Conservation (phyloP, 2,113 vertebrate genomes). For the Hippoglossus stenolepis region DNA sequence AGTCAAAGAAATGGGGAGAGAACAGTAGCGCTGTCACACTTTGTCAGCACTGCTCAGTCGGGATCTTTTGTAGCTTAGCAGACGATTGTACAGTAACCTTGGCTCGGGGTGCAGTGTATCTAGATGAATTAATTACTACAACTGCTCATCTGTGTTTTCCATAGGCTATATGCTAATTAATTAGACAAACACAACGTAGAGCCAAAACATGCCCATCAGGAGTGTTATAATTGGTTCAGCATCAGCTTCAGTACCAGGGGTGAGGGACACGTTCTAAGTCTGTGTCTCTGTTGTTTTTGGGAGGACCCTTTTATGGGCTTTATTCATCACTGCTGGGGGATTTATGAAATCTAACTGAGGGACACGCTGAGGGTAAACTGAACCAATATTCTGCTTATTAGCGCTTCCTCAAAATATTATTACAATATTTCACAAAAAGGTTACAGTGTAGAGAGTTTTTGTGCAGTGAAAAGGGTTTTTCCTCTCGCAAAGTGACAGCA, state of each 20-base stretch:
- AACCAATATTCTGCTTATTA: conserved; percentile 14
- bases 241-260: conserved; percentile 19
- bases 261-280: conserved; percentile 55
- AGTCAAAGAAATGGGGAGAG: conserved; percentile 51
- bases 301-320: conserved; percentile 23
- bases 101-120: conserved; percentile 46
- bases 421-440: too few relatives aligned
- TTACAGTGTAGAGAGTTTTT: neutral
- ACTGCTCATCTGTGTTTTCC: conserved; percentile 58
- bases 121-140: conserved; percentile 68
- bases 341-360: conserved; percentile 45
- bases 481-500: neutral
- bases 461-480: neutral
- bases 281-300: conserved; percentile 38
- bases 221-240: conserved; percentile 70
- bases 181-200: conserved; percentile 74
- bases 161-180: conserved; percentile 77
- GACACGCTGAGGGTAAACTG: conserved; percentile 40
- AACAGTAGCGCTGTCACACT: conserved; percentile 46
- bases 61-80: conserved; percentile 33
- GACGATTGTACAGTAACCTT: conserved; percentile 64
- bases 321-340: conserved; percentile 48
- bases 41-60: conserved; percentile 33
- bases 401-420: conserved; percentile 14
- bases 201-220: conserved; percentile 73